Evolutionary conservation across 2,113 vertebrate species (phyloP).

Genomic region (Elephas maximus): DNA sequence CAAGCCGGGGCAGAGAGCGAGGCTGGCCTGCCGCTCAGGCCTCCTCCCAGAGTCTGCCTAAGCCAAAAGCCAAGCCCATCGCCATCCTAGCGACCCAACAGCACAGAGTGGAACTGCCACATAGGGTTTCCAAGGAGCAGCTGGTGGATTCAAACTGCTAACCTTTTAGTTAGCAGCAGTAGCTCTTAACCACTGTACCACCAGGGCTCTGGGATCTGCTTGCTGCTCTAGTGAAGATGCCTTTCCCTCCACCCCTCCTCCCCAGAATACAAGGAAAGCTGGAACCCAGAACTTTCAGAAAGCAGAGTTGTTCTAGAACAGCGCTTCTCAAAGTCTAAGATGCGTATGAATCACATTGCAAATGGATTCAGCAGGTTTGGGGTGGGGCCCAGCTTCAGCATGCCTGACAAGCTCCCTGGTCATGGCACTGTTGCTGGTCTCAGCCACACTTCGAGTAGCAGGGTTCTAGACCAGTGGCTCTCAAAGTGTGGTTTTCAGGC

Average conservation of each 20-base stretch:
- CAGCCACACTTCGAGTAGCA: background rate
- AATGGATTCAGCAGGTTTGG: background rate
- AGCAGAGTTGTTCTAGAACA: background rate
- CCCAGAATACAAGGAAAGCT: background rate
- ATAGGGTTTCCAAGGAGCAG: background rate
- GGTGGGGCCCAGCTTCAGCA: background rate
- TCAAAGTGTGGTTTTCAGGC: background rate
- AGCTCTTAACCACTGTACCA: too few species aligned
- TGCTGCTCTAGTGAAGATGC: background rate
- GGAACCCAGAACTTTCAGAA: background rate
- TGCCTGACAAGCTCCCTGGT: background rate
- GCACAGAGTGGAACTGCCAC: too few species aligned
- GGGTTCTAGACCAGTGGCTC: background rate
- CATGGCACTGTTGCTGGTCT: background rate
- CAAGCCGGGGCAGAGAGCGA: accelerated
- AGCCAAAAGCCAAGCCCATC: too few species aligned
- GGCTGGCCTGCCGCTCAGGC: background rate
- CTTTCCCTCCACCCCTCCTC: background rate
- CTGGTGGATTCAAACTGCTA: background rate
- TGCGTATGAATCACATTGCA: background rate
- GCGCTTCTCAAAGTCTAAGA: accelerated
- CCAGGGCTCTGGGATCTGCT: too few species aligned
- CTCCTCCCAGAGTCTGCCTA: background rate
- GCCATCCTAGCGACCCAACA: too few species aligned
- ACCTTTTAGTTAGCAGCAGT: background rate